Base-by-base conservation (phyloP, 1,140 invertebrate genomes). In the Spodoptera litura region DNA sequence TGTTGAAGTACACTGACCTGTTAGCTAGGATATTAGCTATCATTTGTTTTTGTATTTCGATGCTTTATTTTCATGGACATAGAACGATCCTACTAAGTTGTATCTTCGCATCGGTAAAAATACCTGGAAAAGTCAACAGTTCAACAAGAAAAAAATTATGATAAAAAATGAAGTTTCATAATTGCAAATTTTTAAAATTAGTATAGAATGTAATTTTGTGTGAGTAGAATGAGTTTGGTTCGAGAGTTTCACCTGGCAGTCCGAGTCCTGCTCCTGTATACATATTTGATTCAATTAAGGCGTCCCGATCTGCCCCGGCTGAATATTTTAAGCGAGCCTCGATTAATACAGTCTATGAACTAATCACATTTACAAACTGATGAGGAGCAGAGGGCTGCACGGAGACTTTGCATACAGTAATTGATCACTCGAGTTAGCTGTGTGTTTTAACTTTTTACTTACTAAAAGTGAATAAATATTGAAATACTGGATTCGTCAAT, bases 191-290 rank as follows among this genome's bases (percentile, higher is more conserved):
- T 31, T 31, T 2, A 31, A 31, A 31, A 31, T 31, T 83, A 83
- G 81, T 82, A 81, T 78, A 53, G 62, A 79, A 58, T 68, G 78
- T 77, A 79, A 81, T 85, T 85, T 78, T 78, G 78, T 78, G 80
- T 85, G 81, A 81, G 77, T 74, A 73, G 78, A 82, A 72, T 80
- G 79, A 83, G 78, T 78, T 53, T 58, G 77, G 68, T 80, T 78
- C 35, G 76, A 49, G 75, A 79, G 53, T 77, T 83, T 78, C 59
- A 66, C 58, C 59, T 71, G 59, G 31, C 25, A 52, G 62, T 27
- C 62, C 74, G 52, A 44, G 52, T 49, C 62, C 55, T 79, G 61
- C 84, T 74, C 15, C 64, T 27, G 66, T 70, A 59, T 74, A 38
- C 44, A 74, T 74, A 74, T 74, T 74, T 80, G 51, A 79, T 79